Conservation (phyloP, 2,888 invertebrate species). For the Amphipyra berbera region DNA sequence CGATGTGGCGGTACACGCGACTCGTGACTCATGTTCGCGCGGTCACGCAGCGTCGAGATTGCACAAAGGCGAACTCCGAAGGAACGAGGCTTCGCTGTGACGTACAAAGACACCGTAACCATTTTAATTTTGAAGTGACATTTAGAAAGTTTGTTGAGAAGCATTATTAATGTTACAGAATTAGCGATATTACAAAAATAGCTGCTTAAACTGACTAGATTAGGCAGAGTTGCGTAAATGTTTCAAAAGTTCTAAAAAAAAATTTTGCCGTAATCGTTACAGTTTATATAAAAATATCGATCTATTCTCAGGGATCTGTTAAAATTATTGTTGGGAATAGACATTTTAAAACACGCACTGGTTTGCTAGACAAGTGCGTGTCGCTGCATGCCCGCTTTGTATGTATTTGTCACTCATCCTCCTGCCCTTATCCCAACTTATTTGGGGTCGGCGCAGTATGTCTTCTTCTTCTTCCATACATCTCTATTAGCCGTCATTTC, state of each 20-base stretch:
- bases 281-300: no score
- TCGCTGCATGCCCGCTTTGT: no score
- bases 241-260: slow-evolving; percentile 17
- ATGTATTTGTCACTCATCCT: no score
- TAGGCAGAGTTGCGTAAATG: slow-evolving; percentile 6
- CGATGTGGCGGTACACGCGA: slow-evolving; percentile 26
- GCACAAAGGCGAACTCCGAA: slow-evolving; percentile 31
- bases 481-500: no score
- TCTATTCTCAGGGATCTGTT: no score
- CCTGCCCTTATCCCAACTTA: no score
- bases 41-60: slow-evolving; percentile 38
- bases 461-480: no score
- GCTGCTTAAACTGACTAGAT: slow-evolving; percentile 27
- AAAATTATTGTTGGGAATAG: no score
- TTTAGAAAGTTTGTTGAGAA: slow-evolving; percentile 32
- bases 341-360: no score
- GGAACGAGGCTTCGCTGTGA: slow-evolving; percentile 63
- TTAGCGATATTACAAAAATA: slow-evolving; percentile 21
- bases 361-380: no score
- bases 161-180: slow-evolving; percentile 11
- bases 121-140: slow-evolving; percentile 32
- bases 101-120: slow-evolving; percentile 54
- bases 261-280: no score
- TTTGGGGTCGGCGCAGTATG: no score
- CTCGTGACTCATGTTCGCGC: not conserved